A percentile compares a stretch with the other conserved stretches of the same genome.
Evolutionary conservation across 2,888 invertebrate species (phyloP).

Genomic region (Adelognathus sp.): DNA sequence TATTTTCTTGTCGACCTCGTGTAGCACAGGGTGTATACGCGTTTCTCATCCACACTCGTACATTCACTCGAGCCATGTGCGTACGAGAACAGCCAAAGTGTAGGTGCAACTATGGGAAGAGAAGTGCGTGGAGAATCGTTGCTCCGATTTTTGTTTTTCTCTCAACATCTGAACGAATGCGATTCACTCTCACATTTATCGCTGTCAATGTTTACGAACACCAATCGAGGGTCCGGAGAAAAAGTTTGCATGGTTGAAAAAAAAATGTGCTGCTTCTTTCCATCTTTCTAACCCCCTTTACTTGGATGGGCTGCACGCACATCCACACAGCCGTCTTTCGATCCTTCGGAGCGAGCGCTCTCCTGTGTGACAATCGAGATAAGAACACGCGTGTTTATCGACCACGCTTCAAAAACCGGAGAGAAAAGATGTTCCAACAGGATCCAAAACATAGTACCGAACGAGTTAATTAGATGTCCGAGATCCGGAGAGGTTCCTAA

Average conservation of each 20-base stretch:
- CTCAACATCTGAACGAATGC: slow-evolving; percentile 52
- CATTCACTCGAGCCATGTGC: not conserved
- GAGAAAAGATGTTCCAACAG: slow-evolving; percentile 49
- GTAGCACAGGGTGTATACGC: slow-evolving; percentile 17
- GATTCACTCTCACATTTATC: slow-evolving; percentile 59
- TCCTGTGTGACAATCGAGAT: slow-evolving; percentile 53
- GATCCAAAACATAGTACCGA: slow-evolving; percentile 47
- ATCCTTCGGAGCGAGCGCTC: slow-evolving; percentile 7
- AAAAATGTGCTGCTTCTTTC: not conserved
- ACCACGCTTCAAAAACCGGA: slow-evolving; percentile 29
- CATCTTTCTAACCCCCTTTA: too few species aligned
- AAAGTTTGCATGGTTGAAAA: slow-evolving; percentile 23
- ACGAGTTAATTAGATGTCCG: slow-evolving; percentile 56
- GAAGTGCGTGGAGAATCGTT: slow-evolving; percentile 12
- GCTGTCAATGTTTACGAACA: slow-evolving; percentile 59
- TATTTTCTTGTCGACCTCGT: slow-evolving; percentile 63
- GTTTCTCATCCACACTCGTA: not conserved
- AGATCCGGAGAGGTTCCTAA: slow-evolving; percentile 34
- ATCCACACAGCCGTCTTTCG: slow-evolving; percentile 12
- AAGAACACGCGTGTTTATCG: slow-evolving; percentile 38
- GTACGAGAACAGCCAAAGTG: not conserved
- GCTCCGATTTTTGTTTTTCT: slow-evolving; percentile 44
- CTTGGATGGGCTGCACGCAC: slow-evolving; percentile 3
- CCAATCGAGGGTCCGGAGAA: slow-evolving; percentile 48
- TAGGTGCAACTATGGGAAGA: slow-evolving; percentile 1